Evolutionary conservation across 2,113 vertebrate genomes (phyloP).

Genomic region (Camelus bactrianus): DNA sequence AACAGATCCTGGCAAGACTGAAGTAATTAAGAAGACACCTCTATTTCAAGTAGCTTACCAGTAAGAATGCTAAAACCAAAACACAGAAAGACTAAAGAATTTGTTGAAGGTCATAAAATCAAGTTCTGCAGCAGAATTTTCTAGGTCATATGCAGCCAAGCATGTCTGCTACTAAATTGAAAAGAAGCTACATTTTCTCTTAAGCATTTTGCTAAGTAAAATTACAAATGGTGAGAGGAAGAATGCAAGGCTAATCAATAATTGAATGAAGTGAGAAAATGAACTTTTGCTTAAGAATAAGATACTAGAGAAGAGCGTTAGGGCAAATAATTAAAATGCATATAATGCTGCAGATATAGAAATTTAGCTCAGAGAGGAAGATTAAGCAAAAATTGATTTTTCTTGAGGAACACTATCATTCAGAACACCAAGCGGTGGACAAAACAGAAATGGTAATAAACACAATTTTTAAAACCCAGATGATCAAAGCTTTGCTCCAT

Average conservation of each 20-base stretch:
- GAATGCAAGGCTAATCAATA: constrained; percentile 52
- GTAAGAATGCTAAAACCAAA: not conserved
- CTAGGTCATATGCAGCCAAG: not conserved
- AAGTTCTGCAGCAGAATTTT: constrained; percentile 28
- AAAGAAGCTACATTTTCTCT: not conserved
- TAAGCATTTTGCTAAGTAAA: constrained; percentile 30
- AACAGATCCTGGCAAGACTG: not conserved
- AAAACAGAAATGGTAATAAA: not conserved
- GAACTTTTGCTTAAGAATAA: constrained; percentile 6
- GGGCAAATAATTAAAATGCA: constrained; percentile 43
- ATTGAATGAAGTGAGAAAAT: constrained; percentile 41
- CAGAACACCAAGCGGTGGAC: not conserved
- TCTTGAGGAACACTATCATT: not conserved
- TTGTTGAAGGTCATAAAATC: constrained; percentile 25
- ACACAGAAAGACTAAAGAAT: not conserved
- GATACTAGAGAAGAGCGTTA: constrained; percentile 31
- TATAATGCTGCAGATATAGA: not conserved
- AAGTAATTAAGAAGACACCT: not conserved
- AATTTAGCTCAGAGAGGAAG: constrained; percentile 29
- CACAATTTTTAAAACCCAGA: not conserved
- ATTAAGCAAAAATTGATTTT: constrained; percentile 60
- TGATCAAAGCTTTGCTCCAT: not conserved
- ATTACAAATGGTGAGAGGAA: not conserved
- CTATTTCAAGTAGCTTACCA: not conserved
- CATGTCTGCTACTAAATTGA: not conserved